Conservation (phyloP, 2,797 vertebrate genomes). For the Microctenopoma lineatum region DNA sequence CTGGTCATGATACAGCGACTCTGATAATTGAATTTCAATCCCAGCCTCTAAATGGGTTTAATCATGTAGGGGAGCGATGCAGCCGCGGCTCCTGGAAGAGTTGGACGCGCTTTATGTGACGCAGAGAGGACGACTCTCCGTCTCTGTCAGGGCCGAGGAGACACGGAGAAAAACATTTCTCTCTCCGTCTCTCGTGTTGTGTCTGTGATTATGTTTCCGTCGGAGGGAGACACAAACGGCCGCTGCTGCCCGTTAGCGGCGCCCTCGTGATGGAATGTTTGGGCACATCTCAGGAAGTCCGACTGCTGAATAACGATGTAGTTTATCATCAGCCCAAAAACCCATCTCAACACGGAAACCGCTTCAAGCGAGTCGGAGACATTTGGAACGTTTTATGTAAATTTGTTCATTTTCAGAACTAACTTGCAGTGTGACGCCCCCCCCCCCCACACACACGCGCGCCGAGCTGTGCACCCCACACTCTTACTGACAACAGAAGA, state of each 20-base stretch:
- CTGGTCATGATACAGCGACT: not conserved
- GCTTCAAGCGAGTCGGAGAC: not conserved
- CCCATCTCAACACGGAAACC: not conserved
- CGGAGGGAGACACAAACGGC: not conserved
- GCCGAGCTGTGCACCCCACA: too few relatives aligned
- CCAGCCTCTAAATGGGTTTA: not conserved
- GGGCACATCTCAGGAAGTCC: not conserved
- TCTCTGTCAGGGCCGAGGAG: not conserved
- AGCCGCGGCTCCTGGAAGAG: constrained; percentile 6
- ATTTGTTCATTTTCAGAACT: not conserved
- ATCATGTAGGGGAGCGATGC: too few relatives aligned
- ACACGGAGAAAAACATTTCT: not conserved
- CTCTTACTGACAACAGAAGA: too few relatives aligned
- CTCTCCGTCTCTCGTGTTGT: not conserved
- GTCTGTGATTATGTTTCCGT: too few relatives aligned
- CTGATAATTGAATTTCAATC: not conserved
- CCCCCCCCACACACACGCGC: too few relatives aligned
- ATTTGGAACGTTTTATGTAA: not conserved
- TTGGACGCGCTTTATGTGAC: not conserved
- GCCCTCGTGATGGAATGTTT: too few relatives aligned
- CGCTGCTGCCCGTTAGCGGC: not conserved
- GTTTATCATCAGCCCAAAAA: not conserved
- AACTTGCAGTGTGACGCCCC: not conserved
- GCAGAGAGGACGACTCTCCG: too few relatives aligned
- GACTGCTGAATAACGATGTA: not conserved